phyloP scores from a whole-genome alignment of 2,888 invertebrate genomes.

The Elysia crispata region DNA sequence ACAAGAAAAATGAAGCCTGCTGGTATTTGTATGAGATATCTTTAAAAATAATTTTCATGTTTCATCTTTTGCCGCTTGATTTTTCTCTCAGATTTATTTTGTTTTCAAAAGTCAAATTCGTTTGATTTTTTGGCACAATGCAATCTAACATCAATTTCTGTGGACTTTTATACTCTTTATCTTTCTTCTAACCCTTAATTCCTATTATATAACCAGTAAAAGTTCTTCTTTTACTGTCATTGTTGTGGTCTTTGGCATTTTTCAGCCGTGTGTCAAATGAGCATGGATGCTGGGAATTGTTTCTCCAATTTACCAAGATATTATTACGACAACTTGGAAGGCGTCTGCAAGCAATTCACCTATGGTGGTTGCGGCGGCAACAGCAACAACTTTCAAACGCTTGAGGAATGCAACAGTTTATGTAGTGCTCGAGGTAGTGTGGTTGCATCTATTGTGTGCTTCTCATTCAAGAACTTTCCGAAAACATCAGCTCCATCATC shows the following conservation, averaged over 20 bases:
- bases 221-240: neutral
- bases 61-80: no score
- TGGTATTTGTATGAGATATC: no score
- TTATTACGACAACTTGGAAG: slow-evolving; percentile 83
- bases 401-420: slow-evolving; percentile 86
- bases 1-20: no score
- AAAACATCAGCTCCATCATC: no score
- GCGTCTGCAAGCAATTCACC: slow-evolving; percentile 84
- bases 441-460: no score
- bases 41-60: no score
- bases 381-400: slow-evolving; percentile 82
- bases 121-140: no score
- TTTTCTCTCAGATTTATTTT: no score
- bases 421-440: slow-evolving; percentile 53
- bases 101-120: no score
- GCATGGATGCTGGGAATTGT: slow-evolving; percentile 54
- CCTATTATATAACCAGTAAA: neutral
- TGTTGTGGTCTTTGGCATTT: neutral
- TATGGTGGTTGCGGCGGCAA: slow-evolving; percentile 81
- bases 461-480: no score
- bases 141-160: no score
- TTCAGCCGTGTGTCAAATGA: slow-evolving; percentile 43
- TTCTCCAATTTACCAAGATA: slow-evolving; percentile 79
- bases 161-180: no score
- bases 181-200: neutral